A percentile compares a stretch with the other conserved stretches of the same genome.
phyloP scores from a whole-genome alignment of 2,113 vertebrate species.

The Loxodonta africana region DNA sequence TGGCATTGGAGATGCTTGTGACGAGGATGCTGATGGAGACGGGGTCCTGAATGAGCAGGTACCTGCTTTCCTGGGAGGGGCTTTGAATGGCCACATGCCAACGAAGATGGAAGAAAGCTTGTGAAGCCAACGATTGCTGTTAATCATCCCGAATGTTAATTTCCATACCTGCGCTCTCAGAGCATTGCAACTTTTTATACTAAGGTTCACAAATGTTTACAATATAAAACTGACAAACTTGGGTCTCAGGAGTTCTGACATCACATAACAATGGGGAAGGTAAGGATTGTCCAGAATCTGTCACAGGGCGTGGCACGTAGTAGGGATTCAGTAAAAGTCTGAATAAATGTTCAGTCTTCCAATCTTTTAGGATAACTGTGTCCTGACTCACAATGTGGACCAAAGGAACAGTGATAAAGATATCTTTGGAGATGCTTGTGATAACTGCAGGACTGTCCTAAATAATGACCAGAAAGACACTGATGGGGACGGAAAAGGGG shows the following conservation, averaged over 20 bases:
- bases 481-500: constrained; percentile 95
- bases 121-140: neutral
- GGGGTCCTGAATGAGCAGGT: constrained; percentile 95
- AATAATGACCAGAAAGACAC: constrained; percentile 97
- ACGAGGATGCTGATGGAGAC: constrained; percentile 96
- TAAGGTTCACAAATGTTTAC: neutral
- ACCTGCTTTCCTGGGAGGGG: neutral
- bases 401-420: constrained; percentile 97
- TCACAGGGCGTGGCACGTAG: neutral
- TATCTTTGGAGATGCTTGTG: constrained; percentile 96
- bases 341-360: neutral
- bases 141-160: neutral
- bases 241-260: neutral
- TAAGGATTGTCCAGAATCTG: neutral
- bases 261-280: neutral
- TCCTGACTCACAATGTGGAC: constrained; percentile 93
- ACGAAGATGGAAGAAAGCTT: neutral
- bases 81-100: neutral
- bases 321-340: neutral
- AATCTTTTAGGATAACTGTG: constrained; percentile 95
- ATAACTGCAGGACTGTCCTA: constrained; percentile 93
- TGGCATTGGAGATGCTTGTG: constrained; percentile 95
- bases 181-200: neutral
- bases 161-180: neutral
- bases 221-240: neutral